Conservation (phyloP, 2,888 invertebrate genomes). For the Calephelis perditalis region DNA sequence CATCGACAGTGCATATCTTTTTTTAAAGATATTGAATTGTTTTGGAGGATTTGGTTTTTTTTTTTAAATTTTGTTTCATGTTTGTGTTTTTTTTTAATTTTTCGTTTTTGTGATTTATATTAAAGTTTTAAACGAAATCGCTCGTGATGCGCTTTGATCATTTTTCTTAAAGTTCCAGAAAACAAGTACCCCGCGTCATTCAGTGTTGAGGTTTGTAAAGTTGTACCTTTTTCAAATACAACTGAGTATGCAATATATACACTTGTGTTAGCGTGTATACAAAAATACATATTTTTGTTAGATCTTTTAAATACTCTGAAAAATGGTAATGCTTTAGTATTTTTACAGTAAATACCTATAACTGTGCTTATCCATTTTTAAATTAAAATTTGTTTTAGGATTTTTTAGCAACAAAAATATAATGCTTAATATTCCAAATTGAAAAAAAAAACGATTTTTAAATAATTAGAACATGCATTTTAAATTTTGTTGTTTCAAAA, state of each 20-base stretch:
- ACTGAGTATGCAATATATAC: neutral
- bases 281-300: neutral
- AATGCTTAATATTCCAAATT: too few species aligned
- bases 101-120: neutral
- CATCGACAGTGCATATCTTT: too few species aligned
- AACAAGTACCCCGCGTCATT: conserved; percentile 30
- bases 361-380: too few species aligned
- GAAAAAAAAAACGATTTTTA: too few species aligned
- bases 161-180: conserved; percentile 41
- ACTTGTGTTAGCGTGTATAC: neutral
- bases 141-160: conserved; percentile 35
- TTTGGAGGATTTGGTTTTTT: conserved; percentile 22
- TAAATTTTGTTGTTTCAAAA: neutral
- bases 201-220: conserved; percentile 37
- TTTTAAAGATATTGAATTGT: conserved; percentile 19
- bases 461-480: too few species aligned
- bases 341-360: too few species aligned
- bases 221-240: conserved; percentile 26
- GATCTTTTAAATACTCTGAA: too few species aligned
- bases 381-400: too few species aligned
- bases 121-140: conserved; percentile 30
- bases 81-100: conserved; percentile 4
- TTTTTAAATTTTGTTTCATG: neutral
- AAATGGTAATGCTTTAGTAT: too few species aligned
- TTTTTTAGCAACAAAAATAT: too few species aligned